Evolutionary conservation across 2,113 vertebrate genomes (phyloP).

Genomic region (Chloropsis cyanopogon): DNA sequence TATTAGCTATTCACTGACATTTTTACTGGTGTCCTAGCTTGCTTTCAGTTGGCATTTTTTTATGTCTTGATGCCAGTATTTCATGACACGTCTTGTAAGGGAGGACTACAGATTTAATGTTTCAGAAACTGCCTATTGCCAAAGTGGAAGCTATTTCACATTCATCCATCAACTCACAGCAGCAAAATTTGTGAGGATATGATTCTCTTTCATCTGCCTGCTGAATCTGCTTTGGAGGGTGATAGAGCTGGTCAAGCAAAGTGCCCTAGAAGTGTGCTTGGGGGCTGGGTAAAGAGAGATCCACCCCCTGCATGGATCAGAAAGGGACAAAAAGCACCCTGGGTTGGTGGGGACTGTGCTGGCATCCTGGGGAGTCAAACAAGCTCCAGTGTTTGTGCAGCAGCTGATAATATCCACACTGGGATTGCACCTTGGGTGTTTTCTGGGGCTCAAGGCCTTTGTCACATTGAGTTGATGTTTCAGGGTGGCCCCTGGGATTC

Average conservation of each 20-base stretch:
- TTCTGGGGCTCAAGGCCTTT: neutral
- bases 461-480: neutral
- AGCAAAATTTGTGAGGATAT: neutral
- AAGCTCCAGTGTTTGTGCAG: neutral
- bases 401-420: fast-evolving
- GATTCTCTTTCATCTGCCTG: neutral
- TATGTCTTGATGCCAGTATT: neutral
- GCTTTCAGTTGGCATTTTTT: neutral
- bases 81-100: neutral
- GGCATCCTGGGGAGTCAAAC: neutral
- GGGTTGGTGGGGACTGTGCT: neutral
- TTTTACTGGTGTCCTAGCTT: neutral
- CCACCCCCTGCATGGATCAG: fast-evolving
- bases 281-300: neutral
- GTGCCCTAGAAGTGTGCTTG: neutral
- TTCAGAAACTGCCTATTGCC: neutral
- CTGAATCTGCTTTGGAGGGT: neutral
- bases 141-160: neutral
- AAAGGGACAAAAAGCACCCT: neutral
- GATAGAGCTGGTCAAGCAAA: neutral
- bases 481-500: neutral
- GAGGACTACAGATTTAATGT: neutral
- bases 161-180: neutral
- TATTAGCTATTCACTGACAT: neutral
- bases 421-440: neutral